A percentile compares a stretch with the other conserved stretches of the same genome.
Conservation (phyloP, 2,113 vertebrate genomes). For the Polypterus bichir region DNA sequence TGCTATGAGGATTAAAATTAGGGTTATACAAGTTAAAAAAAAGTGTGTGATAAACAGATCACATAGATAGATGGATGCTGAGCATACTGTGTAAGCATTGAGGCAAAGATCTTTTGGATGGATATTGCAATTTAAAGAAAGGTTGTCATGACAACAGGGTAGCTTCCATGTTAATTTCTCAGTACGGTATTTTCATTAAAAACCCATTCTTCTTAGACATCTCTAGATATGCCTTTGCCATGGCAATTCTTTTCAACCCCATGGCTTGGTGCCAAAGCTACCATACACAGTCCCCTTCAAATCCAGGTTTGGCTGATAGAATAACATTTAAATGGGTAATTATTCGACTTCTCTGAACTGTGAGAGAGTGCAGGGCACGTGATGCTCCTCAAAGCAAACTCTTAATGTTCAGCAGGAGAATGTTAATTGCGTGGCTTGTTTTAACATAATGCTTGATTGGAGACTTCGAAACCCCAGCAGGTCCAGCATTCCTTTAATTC, state of each 20-base stretch:
- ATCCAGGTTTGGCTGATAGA: slow-evolving; percentile 8
- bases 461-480: slow-evolving; percentile 23
- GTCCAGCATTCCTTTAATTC: slow-evolving; percentile 15
- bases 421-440: slow-evolving; percentile 34
- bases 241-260: slow-evolving; percentile 20
- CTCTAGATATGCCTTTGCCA: slow-evolving; percentile 7
- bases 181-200: slow-evolving; percentile 8
- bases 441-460: slow-evolving; percentile 22
- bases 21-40: too few relatives aligned
- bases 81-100: neutral
- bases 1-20: too few relatives aligned
- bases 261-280: slow-evolving; percentile 22
- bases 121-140: slow-evolving; percentile 6
- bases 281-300: slow-evolving; percentile 22
- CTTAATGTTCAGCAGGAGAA: slow-evolving; percentile 27
- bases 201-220: neutral
- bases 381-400: slow-evolving; percentile 34
- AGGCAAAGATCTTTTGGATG: neutral
- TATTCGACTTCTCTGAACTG: slow-evolving; percentile 33
- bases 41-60: too few relatives aligned
- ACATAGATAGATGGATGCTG: neutral
- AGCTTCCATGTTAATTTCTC: slow-evolving; percentile 7
- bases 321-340: slow-evolving; percentile 39
- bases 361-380: slow-evolving; percentile 19
- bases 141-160: slow-evolving; percentile 8